Evolutionary conservation across 2,113 vertebrate species (phyloP).

Genomic region (Brachyistius frenatus): DNA sequence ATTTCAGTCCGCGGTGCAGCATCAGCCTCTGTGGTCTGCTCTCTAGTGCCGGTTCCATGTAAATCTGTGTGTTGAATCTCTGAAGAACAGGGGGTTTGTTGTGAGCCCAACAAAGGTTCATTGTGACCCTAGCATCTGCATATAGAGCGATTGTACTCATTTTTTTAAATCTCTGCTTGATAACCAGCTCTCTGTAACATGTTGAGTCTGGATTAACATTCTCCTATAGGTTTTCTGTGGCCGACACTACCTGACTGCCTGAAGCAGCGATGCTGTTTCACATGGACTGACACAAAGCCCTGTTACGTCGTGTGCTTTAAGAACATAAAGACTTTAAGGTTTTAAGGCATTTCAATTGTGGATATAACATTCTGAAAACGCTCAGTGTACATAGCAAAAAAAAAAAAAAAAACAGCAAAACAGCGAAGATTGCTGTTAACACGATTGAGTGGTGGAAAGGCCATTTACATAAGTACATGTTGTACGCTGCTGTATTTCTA

Average conservation of each 20-base stretch:
- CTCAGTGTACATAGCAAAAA: neutral
- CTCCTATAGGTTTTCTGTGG: slow-evolving; percentile 70
- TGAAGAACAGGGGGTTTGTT: slow-evolving; percentile 88
- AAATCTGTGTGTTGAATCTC: slow-evolving; percentile 81
- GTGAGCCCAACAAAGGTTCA: slow-evolving; percentile 86
- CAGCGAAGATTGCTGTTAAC: too few species aligned
- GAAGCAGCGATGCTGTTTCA: neutral
- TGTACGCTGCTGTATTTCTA: too few species aligned
- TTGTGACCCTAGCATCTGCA: slow-evolving; percentile 88
- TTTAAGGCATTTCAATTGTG: slow-evolving; percentile 5
- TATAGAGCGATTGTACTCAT: slow-evolving; percentile 84
- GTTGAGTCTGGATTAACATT: slow-evolving; percentile 90
- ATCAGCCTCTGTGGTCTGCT: slow-evolving; percentile 73
- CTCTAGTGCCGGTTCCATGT: slow-evolving; percentile 81
- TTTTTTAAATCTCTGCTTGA: slow-evolving; percentile 87
- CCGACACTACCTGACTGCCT: neutral
- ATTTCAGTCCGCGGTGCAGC: slow-evolving; percentile 78
- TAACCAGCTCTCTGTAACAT: slow-evolving; percentile 83
- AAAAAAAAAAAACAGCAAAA: too few species aligned
- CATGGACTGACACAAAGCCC: neutral
- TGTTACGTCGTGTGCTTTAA: slow-evolving; percentile 23
- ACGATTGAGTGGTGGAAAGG: neutral
- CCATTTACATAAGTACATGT: neutral
- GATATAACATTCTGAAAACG: neutral
- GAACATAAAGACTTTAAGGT: slow-evolving; percentile 28